These are phyloP conservation scores for Anastrepha ludens DNA, from an alignment of 1,140 invertebrate genomes.

Conservation along the genomic window DNA sequence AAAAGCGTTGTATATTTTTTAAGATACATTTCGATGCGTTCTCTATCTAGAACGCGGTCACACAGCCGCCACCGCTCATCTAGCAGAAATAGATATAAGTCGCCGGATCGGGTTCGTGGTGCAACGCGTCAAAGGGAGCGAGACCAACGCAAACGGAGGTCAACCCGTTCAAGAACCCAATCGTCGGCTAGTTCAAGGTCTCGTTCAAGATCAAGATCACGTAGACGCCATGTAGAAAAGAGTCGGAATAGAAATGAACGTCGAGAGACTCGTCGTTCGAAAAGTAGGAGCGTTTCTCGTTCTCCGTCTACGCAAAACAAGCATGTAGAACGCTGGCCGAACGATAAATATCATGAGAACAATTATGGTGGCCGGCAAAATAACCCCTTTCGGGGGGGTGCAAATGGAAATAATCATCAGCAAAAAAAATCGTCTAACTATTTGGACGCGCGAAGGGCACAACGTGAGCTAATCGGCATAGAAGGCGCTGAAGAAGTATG, in stretches of 20 bases:
- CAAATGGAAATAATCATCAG: not conserved
- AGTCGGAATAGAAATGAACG: not conserved
- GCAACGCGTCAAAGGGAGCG: constrained; percentile 6
- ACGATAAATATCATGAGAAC: constrained; percentile 71
- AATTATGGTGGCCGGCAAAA: constrained; percentile 57
- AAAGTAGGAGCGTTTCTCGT: constrained; percentile 54
- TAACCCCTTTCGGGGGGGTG: constrained; percentile 61
- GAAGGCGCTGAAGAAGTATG: constrained; percentile 81
- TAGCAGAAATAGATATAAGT: constrained; percentile 22
- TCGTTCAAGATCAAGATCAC: not conserved
- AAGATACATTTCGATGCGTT: constrained; percentile 19
- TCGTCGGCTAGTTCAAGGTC: not conserved
- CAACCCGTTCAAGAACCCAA: constrained; percentile 34
- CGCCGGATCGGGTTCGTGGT: constrained; percentile 28
- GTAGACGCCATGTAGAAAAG: not conserved
- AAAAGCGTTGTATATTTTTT: too few species aligned
- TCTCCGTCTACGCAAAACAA: constrained; percentile 4
- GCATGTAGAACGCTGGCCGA: constrained; percentile 72
- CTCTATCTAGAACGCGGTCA: constrained; percentile 31
- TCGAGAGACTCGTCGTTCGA: not conserved
- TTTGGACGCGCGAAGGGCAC: constrained; percentile 80
- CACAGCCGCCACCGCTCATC: not conserved
- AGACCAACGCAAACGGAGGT: not conserved
- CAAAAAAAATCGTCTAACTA: constrained; percentile 71
- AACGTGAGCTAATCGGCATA: constrained; percentile 83